Conservation (phyloP, 1,140 invertebrate genomes). For the Calephelis virginiensis region DNA sequence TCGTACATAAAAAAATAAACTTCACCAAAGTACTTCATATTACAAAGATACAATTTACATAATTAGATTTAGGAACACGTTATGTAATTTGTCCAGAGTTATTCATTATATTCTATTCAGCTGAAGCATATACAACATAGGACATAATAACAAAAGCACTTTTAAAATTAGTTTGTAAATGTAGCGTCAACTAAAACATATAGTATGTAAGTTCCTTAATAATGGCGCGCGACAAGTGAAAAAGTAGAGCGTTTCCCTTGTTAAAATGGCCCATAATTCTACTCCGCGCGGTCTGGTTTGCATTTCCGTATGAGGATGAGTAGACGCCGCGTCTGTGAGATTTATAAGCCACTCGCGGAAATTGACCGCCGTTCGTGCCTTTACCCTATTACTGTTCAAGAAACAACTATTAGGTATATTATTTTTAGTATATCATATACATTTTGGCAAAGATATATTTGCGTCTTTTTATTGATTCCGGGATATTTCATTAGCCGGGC, state of each 20-base stretch:
- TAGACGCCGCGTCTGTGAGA: constrained; percentile 48
- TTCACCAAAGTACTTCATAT: too few species aligned
- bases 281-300: constrained; percentile 43
- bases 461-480: too few species aligned
- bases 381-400: constrained; percentile 14
- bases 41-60: too few species aligned
- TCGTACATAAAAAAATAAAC: too few species aligned
- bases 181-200: constrained; percentile 7
- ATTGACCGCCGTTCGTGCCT: constrained; percentile 50
- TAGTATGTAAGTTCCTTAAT: constrained; percentile 32
- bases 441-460: neutral
- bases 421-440: constrained; percentile 1
- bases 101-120: too few species aligned
- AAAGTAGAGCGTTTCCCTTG: constrained; percentile 66
- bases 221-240: constrained; percentile 53
- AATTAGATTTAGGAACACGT: too few species aligned
- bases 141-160: neutral
- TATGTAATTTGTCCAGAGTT: too few species aligned
- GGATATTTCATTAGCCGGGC: too few species aligned
- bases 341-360: constrained; percentile 62
- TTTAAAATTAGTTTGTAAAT: constrained; percentile 16
- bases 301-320: constrained; percentile 53
- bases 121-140: too few species aligned
- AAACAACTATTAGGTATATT: constrained; percentile 4
- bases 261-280: constrained; percentile 62